phyloP scores from a whole-genome alignment of 2,888 invertebrate genomes.

The Lepidocyrtinus sp. region DNA sequence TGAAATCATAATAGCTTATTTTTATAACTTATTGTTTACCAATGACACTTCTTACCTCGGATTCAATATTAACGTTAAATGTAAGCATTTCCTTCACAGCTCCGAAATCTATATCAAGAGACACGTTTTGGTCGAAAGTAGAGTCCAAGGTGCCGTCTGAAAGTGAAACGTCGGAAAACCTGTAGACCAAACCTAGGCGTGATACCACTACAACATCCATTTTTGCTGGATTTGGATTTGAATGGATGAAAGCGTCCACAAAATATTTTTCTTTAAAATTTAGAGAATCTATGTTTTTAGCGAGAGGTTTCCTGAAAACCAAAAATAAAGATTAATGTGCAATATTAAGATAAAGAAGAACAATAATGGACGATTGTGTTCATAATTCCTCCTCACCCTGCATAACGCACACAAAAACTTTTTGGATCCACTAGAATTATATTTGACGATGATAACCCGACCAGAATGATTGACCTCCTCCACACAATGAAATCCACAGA shows the following conservation, averaged over 20 bases:
- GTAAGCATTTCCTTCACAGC: conserved; percentile 36
- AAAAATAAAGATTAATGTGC: too few species aligned
- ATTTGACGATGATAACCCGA: conserved; percentile 63
- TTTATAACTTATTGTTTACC: too few species aligned
- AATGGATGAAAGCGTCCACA: conserved; percentile 64
- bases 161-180: conserved; percentile 53
- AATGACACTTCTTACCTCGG: conserved; percentile 4
- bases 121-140: conserved; percentile 60
- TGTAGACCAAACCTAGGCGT: conserved; percentile 40
- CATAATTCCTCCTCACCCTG: conserved; percentile 37
- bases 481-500: conserved; percentile 66
- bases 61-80: neutral
- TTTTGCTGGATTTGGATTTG: conserved; percentile 60
- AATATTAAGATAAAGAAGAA: too few species aligned
- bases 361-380: neutral
- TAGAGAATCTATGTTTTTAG: too few species aligned
- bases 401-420: conserved; percentile 45
- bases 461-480: conserved; percentile 63
- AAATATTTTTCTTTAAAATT: conserved; percentile 39
- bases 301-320: conserved; percentile 7
- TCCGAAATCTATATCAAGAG: conserved; percentile 63
- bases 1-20: too few species aligned
- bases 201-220: conserved; percentile 61
- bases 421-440: conserved; percentile 63
- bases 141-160: conserved; percentile 60